Base-by-base conservation (phyloP, 1,140 invertebrate genomes). In the Lycorma delicatula region DNA sequence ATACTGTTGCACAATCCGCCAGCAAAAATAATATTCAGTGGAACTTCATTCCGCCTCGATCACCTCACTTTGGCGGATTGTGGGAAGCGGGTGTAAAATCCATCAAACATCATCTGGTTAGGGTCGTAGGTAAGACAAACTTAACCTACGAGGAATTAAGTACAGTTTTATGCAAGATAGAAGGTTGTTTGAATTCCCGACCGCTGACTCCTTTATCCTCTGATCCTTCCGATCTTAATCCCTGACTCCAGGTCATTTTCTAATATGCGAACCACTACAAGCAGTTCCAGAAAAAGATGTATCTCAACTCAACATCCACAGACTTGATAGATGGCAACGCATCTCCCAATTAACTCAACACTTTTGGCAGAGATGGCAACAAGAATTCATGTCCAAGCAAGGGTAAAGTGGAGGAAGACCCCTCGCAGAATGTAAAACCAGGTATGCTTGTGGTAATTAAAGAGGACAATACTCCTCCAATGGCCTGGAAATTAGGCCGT, bases 381-480 rank as follows among this genome's bases (percentile, higher is more conserved):
- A 36, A 12, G 68, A 73, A 57, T 73, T 70, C 66, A 52, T 72
- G 31, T 20, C 59, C 66, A 71, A 63, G 46, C 29, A 12, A 36
- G 65, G n/a, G 9, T 27, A 9, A 69, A 68, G 51, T 68, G 69
- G 66, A 46, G 16, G 7, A 27, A 27, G 2, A 22, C n/a, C n/a
- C 44, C 6, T 20, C 57, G 58, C 22, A 29, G 7, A 61, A 66
- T 31, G n/a, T 66, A 13, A 58, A 66, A 47, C 41, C 64, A 13
- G 63, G 64, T 26, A 46, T 60, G 6, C 22, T 74, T 6, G 72
- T 73, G 13, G 18, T 73, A 1, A n/a, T 73, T 1, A 69, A 69
- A 34, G 66, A 71, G 12, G 64, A 68, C 12, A 62, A 64, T 38
- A 36, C 62, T 13, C 66, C 70, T n/a, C 67, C 69, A n/a, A 23